Percentiles rank a stretch among this genome's conserved stretches.
Conservation (phyloP, 2,113 vertebrate species). For the Pogonocichla stellata region DNA sequence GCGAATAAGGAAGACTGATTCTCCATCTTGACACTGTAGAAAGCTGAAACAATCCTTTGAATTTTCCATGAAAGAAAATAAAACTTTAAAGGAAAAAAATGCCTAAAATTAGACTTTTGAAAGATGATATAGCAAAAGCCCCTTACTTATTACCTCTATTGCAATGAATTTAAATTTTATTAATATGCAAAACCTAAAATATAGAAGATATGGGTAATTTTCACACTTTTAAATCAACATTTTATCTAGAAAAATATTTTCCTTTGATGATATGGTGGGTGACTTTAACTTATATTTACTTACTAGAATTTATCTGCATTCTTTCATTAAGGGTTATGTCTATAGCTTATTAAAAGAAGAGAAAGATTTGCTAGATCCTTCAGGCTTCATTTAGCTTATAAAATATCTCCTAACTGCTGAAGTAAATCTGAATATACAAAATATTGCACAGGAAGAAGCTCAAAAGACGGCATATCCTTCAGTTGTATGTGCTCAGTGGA, state of each 20-base stretch:
- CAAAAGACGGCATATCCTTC: not conserved
- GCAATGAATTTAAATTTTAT: not conserved
- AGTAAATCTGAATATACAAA: not conserved
- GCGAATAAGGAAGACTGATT: not conserved
- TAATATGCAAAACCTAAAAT: not conserved
- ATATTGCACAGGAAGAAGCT: not conserved
- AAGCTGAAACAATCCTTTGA: not conserved
- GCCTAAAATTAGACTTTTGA: not conserved
- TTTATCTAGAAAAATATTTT: not conserved
- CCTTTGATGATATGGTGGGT: not conserved
- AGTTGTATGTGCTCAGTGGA: not conserved
- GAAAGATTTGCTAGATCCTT: not conserved
- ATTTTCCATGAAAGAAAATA: not conserved
- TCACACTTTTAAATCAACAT: not conserved
- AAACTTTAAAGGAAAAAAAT: not conserved
- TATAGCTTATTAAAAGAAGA: not conserved
- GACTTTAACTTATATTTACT: not conserved
- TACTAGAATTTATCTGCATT: not conserved
- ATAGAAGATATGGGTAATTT: not conserved
- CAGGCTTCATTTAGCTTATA: not conserved
- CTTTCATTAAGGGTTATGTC: not conserved
- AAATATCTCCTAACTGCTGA: not conserved
- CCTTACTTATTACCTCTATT: not conserved
- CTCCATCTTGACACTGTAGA: not conserved
- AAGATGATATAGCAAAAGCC: fast-evolving